These are phyloP conservation scores for Nothocercus nigrocapillus DNA, from an alignment of 2,113 vertebrate genomes.

Conservation along the genomic window DNA sequence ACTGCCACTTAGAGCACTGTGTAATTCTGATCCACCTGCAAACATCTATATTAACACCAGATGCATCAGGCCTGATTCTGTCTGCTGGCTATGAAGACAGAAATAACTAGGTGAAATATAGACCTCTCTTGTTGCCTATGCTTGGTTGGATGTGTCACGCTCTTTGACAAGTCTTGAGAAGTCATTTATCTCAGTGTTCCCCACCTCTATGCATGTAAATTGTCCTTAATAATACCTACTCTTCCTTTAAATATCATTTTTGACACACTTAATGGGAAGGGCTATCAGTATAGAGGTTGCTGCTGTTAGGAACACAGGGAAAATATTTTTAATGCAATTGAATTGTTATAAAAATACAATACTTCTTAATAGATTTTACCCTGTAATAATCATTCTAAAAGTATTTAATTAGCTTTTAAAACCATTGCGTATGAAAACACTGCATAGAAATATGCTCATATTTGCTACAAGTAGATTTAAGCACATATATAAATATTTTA, in stretches of 20 bases:
- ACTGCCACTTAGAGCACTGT: background rate
- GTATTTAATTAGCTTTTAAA: background rate
- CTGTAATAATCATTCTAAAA: background rate
- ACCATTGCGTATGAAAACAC: background rate
- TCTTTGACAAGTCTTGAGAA: background rate
- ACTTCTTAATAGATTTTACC: background rate
- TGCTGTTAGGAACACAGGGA: background rate
- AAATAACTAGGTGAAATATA: background rate
- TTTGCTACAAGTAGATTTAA: background rate
- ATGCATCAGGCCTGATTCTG: background rate
- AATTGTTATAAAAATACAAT: background rate
- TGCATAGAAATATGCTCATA: background rate
- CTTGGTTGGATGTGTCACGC: background rate
- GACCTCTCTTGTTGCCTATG: background rate
- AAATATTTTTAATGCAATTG: background rate
- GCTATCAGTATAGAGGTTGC: background rate
- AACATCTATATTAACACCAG: background rate
- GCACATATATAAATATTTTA: conserved; percentile 31
- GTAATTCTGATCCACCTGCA: background rate
- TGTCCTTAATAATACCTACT: background rate
- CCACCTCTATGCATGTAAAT: background rate
- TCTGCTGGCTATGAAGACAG: background rate
- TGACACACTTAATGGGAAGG: background rate
- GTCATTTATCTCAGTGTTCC: background rate
- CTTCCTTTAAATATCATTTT: background rate